phyloP scores from a whole-genome alignment of 2,797 vertebrate genomes.

The Peromyscus attwateri region DNA sequence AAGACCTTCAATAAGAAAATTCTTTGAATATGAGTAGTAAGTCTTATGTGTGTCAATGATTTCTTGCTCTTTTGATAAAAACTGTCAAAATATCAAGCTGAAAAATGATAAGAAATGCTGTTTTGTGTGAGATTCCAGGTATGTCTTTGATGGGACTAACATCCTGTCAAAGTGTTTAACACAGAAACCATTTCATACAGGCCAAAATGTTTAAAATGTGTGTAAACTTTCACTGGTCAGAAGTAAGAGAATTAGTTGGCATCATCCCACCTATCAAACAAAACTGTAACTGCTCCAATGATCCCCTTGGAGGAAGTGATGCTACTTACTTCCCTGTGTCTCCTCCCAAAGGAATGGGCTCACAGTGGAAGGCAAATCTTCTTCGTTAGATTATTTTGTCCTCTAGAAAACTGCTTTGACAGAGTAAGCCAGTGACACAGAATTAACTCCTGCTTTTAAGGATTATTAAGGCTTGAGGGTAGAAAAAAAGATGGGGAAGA shows the following conservation, averaged over 20 bases:
- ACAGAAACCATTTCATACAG: not conserved
- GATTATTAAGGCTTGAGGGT: not conserved
- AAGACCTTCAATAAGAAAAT: not conserved
- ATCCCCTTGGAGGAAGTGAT: not conserved
- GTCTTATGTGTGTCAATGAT: not conserved
- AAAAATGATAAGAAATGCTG: not conserved
- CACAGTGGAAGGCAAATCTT: not conserved
- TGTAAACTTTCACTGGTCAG: not conserved
- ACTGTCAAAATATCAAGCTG: not conserved
- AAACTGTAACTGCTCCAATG: not conserved
- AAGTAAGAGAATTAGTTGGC: not conserved
- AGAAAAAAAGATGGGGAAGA: not conserved
- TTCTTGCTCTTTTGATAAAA: not conserved
- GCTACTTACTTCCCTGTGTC: not conserved
- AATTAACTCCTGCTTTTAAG: not conserved
- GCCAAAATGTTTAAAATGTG: not conserved
- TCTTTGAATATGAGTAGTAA: not conserved
- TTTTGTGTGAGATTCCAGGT: not conserved
- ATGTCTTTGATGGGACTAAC: not conserved
- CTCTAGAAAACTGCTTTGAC: not conserved
- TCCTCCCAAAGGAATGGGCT: not conserved
- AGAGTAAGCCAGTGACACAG: not conserved
- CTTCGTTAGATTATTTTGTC: not conserved
- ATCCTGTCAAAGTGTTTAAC: not conserved
- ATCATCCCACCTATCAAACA: not conserved